Evolutionary conservation across 2,113 vertebrate species (phyloP).

Genomic region (Seriola aureovittata): DNA sequence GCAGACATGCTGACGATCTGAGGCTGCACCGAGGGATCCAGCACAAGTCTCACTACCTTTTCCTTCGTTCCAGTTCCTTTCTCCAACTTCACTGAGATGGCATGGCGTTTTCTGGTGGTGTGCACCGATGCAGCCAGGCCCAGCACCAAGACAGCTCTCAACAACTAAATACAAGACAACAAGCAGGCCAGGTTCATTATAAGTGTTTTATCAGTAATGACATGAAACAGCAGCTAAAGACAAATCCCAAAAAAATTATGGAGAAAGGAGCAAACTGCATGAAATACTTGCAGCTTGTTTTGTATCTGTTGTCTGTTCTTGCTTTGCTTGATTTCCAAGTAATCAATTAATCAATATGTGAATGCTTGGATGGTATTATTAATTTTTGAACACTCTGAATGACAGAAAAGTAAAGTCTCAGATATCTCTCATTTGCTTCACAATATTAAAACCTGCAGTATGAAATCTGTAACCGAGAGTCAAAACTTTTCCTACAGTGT

Average conservation of each 20-base stretch:
- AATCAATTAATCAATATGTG: too few species aligned
- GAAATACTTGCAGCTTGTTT: background rate
- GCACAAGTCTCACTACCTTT: conserved; percentile 23
- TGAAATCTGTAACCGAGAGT: background rate
- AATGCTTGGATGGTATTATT: too few species aligned
- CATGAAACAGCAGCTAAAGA: background rate
- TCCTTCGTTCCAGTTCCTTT: background rate
- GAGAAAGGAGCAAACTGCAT: background rate
- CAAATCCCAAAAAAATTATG: background rate
- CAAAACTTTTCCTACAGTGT: background rate
- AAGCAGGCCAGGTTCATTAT: background rate
- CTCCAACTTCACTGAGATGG: background rate
- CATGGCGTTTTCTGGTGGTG: background rate
- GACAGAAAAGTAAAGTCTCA: background rate
- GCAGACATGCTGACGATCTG: background rate
- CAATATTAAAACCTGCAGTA: too few species aligned
- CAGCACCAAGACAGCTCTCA: conserved; percentile 63
- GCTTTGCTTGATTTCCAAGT: background rate
- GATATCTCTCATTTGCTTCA: too few species aligned
- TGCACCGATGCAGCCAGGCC: conserved; percentile 26
- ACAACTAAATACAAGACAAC: conserved; percentile 42
- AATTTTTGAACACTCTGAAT: background rate
- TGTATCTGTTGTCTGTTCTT: background rate
- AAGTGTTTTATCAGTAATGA: background rate
- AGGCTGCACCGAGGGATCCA: conserved; percentile 19